Evolutionary conservation across 2,113 vertebrate genomes (phyloP).

Genomic region (Eretmodus cyanostictus): DNA sequence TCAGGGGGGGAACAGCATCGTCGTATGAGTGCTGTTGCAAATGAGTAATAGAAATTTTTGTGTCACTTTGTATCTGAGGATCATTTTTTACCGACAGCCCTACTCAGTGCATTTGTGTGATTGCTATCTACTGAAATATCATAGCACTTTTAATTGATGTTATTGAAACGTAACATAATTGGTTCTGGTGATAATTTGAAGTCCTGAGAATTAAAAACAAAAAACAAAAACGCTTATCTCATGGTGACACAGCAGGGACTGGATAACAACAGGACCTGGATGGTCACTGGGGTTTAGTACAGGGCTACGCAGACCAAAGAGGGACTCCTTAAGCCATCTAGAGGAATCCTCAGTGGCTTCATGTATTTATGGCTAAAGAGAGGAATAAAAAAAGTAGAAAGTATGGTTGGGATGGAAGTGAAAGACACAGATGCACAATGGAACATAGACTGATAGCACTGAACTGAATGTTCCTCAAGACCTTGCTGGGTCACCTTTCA

Average conservation of each 20-base stretch:
- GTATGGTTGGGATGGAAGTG: background rate
- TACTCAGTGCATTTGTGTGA: background rate
- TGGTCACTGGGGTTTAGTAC: background rate
- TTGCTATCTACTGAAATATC: background rate
- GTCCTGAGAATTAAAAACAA: background rate
- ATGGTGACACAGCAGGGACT: background rate
- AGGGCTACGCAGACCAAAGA: background rate
- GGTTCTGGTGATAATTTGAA: background rate
- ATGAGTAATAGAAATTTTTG: background rate
- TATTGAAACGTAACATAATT: background rate
- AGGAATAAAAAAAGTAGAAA: background rate
- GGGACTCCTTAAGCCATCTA: background rate
- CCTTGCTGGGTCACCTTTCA: slow-evolving; percentile 26
- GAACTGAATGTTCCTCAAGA: background rate
- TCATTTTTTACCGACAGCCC: background rate
- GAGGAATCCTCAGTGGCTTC: background rate
- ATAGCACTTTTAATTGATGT: background rate
- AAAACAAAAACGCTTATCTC: background rate
- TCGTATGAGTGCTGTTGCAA: background rate
- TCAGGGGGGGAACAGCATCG: fast-evolving
- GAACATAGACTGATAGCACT: background rate
- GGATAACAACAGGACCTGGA: background rate
- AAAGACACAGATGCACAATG: background rate
- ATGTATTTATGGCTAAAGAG: background rate
- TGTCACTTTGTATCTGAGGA: background rate